Conservation (phyloP, 2,888 invertebrate genomes). For the Oscheius sp. region DNA sequence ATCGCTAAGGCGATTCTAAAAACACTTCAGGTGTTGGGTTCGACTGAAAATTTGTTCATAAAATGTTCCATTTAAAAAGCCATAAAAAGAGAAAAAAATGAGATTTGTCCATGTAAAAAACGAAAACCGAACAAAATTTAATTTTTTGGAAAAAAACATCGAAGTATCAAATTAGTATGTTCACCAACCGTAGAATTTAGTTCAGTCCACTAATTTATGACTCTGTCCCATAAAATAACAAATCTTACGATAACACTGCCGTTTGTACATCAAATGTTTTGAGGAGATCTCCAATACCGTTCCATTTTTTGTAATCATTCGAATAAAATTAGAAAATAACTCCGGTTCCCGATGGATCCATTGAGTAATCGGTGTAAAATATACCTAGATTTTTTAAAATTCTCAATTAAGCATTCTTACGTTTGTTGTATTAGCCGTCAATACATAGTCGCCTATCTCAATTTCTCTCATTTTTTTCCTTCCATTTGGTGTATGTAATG, state of each 20-base stretch:
- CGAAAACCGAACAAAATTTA: too few relatives aligned
- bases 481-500: slow-evolving; percentile 45
- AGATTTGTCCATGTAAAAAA: too few relatives aligned
- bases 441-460: slow-evolving; percentile 45
- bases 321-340: background rate
- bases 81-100: too few relatives aligned
- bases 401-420: background rate
- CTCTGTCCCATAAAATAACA: too few relatives aligned
- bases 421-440: slow-evolving; percentile 36
- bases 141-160: too few relatives aligned
- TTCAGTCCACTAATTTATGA: too few relatives aligned
- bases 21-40: too few relatives aligned
- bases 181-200: too few relatives aligned
- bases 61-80: too few relatives aligned
- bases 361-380: slow-evolving; percentile 32
- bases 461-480: slow-evolving; percentile 45
- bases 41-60: too few relatives aligned
- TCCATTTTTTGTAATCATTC: slow-evolving; percentile 33
- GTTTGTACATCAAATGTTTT: slow-evolving; percentile 44
- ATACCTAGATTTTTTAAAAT: slow-evolving; percentile 30
- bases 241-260: slow-evolving; percentile 21
- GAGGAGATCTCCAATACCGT: slow-evolving; percentile 41
- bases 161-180: too few relatives aligned
- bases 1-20: too few relatives aligned
- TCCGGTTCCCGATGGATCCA: slow-evolving; percentile 38